Evolutionary conservation across 2,113 vertebrate genomes (phyloP).

Genomic region (Alethe castanea): DNA sequence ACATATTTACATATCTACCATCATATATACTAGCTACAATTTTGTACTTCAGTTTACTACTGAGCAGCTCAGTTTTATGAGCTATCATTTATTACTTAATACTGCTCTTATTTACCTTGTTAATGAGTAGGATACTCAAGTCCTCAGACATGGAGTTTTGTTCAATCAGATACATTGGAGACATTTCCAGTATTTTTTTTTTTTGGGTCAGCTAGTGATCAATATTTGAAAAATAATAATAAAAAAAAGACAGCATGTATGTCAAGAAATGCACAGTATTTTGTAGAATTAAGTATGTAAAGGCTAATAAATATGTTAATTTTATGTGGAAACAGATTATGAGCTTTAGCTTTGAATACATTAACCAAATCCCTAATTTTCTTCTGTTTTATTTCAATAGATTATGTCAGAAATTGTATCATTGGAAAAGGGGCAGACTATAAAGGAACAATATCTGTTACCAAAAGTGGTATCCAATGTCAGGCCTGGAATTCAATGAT

Average conservation of each 20-base stretch:
- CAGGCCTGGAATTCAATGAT: conserved; percentile 94
- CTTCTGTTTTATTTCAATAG: conserved; percentile 59
- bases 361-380: background rate
- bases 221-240: background rate
- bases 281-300: background rate
- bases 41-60: background rate
- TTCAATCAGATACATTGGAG: background rate
- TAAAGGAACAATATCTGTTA: conserved; percentile 87
- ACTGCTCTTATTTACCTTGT: background rate
- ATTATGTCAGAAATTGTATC: conserved; percentile 92
- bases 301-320: background rate
- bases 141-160: background rate
- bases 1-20: background rate
- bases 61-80: background rate
- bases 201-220: background rate
- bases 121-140: background rate
- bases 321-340: background rate
- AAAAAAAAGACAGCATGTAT: accelerated
- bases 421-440: conserved; percentile 91
- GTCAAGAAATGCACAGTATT: background rate
- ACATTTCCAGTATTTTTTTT: background rate
- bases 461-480: conserved; percentile 87
- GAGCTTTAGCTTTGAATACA: background rate
- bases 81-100: background rate
- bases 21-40: background rate